Conservation (phyloP, 2,113 vertebrate genomes). For the Poeciliopsis prolifica region DNA sequence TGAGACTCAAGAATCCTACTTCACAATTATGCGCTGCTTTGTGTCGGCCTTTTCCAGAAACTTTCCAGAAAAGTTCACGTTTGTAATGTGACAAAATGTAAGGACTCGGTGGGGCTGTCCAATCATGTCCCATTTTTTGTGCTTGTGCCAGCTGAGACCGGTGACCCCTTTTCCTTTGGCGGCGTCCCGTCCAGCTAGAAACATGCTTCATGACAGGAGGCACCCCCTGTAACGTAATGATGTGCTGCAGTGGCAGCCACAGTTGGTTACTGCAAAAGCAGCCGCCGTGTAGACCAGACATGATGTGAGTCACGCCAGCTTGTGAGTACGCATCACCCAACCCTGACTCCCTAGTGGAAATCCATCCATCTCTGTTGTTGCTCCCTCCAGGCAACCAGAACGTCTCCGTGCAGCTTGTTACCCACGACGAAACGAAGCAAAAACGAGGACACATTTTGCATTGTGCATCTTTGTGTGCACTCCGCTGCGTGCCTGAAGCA, state of each 20-base stretch:
- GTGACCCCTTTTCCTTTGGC: slow-evolving; percentile 23
- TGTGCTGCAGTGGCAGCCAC: slow-evolving; percentile 3
- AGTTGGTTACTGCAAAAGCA: slow-evolving; percentile 3
- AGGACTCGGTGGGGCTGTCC: not conserved
- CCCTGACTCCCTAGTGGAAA: slow-evolving; percentile 25
- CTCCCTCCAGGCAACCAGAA: slow-evolving; percentile 13
- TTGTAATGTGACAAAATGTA: not conserved
- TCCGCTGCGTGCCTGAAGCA: not conserved
- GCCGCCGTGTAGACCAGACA: slow-evolving; percentile 13
- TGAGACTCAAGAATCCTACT: no score
- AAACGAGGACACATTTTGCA: not conserved
- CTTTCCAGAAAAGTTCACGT: not conserved
- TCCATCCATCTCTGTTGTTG: not conserved
- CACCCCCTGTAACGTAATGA: slow-evolving; percentile 12
- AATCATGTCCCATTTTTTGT: not conserved
- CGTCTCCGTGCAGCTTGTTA: slow-evolving; percentile 11
- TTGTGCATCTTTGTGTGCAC: not conserved
- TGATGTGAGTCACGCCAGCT: slow-evolving; percentile 35
- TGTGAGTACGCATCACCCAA: slow-evolving; percentile 28
- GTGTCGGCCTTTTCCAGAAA: not conserved
- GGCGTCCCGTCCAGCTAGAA: not conserved
- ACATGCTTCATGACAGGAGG: slow-evolving; percentile 30
- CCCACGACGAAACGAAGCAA: slow-evolving; percentile 6
- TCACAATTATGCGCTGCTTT: no score
- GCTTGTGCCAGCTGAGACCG: slow-evolving; percentile 23